Base-by-base conservation (phyloP, 1,140 invertebrate species). In the Formica selysi region DNA sequence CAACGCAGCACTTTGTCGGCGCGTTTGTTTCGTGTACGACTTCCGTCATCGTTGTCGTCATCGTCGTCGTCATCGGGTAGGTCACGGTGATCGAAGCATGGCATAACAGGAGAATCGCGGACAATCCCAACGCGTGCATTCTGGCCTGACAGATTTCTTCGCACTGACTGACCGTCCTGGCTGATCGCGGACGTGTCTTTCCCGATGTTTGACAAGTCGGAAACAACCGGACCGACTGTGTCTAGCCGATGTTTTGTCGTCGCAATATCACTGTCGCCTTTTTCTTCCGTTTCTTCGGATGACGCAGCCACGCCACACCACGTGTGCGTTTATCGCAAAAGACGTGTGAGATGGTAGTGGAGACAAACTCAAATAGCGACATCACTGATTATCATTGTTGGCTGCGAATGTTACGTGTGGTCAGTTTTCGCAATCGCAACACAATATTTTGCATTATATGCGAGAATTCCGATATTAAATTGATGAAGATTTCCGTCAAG, bases 1-100 rank as follows among this genome's bases (percentile, higher is more conserved):
- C n/a, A 54, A 74, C 62, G 70, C 92, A 93, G 64, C 91, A 93
- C 65, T 92, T 93, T 16, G 78, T 89, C 2, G 87, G 86, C 3
- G 88, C 0, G 29, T 86, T 76, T 16, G 87, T 67, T n/a, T 29
- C 57, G 8, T 57, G 11, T 8, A 41, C 13, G 2, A 80, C 44
- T 8, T 26, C 19, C 32, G 51, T 29, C 19, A 22, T 61, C 70
- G 85, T 67, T 16, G n/a, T n/a, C 8, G 57, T 70, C 68, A 80
- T 67, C 32, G n/a, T 29, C 13, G 44, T 70, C 32, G 26, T 29
- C 84, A 67, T 67, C 32, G 26, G 22, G 38, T 29, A 8, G 29
- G 73, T 8, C 16, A 6, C 8, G 44, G 2, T 26, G 26, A 19
- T 65, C 32, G 57, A 38, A 29, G n/a, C 8, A 11, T 64, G 7